Conservation (phyloP, 2,113 vertebrate species). For the Microtus oregoni region DNA sequence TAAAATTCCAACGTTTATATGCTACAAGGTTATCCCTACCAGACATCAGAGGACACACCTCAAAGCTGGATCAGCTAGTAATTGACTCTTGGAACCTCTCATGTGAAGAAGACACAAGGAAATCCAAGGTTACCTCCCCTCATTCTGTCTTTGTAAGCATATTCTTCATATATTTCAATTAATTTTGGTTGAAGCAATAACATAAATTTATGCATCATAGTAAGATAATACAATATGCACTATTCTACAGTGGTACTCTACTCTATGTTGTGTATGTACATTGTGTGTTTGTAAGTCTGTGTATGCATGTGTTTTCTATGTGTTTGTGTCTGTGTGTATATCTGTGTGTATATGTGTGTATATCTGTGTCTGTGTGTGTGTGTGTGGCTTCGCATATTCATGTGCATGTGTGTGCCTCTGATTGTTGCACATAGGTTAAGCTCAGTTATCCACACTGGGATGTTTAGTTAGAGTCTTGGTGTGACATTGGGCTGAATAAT, state of each 20-base stretch:
- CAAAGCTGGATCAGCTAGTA: background rate
- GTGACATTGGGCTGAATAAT: background rate
- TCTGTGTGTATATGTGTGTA: background rate
- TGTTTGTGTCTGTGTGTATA: background rate
- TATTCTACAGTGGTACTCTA: background rate
- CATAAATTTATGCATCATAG: background rate
- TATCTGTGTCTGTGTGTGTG: background rate
- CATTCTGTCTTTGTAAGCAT: background rate
- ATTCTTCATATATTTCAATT: background rate
- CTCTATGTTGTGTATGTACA: background rate
- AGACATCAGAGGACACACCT: background rate
- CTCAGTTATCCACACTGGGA: background rate
- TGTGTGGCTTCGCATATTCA: background rate
- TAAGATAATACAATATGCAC: background rate
- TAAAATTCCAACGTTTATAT: background rate
- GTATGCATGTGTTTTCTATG: background rate
- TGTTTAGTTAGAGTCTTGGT: background rate
- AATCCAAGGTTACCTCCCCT: background rate
- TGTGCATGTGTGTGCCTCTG: background rate
- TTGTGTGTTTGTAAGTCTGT: background rate
- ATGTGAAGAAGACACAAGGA: background rate
- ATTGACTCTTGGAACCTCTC: background rate
- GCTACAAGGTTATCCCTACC: rapidly evolving
- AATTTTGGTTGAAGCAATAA: background rate
- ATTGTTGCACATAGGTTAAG: background rate